Conservation (phyloP, 2,113 vertebrate genomes). For the Equus quagga region DNA sequence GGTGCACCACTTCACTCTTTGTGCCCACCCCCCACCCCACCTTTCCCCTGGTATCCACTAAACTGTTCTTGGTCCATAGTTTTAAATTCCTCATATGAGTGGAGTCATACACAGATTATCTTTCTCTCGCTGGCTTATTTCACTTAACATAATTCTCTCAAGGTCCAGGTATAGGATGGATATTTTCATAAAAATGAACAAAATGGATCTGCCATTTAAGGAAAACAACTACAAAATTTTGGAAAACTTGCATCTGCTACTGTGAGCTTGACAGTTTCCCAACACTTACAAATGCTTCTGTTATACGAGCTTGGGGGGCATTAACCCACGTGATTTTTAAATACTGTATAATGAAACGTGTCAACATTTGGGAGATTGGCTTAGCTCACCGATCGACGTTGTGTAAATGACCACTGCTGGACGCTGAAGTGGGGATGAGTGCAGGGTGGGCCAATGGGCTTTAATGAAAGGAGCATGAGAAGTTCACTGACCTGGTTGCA, state of each 20-base stretch:
- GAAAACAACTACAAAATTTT: not conserved
- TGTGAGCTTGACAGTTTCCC: not conserved
- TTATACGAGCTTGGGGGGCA: not conserved
- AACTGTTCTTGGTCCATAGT: too few relatives aligned
- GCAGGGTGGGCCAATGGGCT: not conserved
- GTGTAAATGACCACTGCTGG: too few relatives aligned
- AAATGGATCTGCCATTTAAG: not conserved
- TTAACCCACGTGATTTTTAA: not conserved
- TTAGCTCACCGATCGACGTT: too few relatives aligned
- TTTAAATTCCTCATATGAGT: too few relatives aligned
- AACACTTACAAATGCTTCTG: not conserved
- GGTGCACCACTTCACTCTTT: too few relatives aligned
- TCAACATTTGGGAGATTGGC: not conserved
- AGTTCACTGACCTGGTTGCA: not conserved
- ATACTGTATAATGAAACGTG: not conserved
- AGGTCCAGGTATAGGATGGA: not conserved
- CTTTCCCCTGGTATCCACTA: too few relatives aligned
- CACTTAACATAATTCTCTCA: too few relatives aligned
- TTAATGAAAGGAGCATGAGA: not conserved
- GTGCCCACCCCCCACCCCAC: too few relatives aligned
- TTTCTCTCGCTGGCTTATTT: too few relatives aligned
- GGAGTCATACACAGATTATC: too few relatives aligned
- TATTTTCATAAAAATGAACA: not conserved
- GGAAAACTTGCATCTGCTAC: not conserved
- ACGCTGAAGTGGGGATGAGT: too few relatives aligned